A percentile compares a stretch with the other conserved stretches of the same genome.
These are phyloP conservation scores for Pterois miles DNA, from an alignment of 2,797 vertebrate species.

Conservation along the genomic window DNA sequence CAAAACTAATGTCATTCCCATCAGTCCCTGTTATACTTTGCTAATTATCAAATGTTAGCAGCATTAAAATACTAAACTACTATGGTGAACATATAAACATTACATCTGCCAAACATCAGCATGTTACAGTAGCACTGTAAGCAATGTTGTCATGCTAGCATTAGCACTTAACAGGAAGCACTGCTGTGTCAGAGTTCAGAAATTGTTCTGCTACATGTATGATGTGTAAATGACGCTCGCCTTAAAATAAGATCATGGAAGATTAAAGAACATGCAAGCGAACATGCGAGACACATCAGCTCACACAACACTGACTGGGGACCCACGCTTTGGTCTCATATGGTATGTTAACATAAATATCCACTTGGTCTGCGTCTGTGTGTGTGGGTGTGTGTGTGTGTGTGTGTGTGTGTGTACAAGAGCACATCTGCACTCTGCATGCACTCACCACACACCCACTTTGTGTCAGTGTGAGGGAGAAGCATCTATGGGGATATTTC, in stretches of 20 bases:
- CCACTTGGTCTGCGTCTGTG: background rate
- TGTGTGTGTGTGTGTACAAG: background rate
- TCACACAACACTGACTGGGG: slow-evolving; percentile 10
- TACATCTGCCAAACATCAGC: background rate
- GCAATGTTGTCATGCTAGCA: background rate
- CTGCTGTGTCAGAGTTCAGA: no score
- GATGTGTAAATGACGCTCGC: background rate
- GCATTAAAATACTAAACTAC: background rate
- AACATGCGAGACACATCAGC: slow-evolving; percentile 12
- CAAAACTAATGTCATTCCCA: no score
- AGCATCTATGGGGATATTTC: slow-evolving; percentile 72
- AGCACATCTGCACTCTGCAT: slow-evolving; percentile 54
- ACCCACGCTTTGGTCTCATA: slow-evolving; percentile 16
- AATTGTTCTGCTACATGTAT: background rate
- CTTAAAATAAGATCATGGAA: background rate
- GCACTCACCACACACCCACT: slow-evolving; percentile 39
- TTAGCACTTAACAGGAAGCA: no score
- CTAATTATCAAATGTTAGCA: background rate
- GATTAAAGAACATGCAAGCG: background rate
- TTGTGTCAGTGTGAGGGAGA: slow-evolving; percentile 40
- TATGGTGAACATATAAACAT: background rate
- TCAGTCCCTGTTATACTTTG: background rate
- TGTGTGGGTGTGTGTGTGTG: background rate
- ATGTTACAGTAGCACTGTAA: background rate
- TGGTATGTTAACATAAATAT: slow-evolving; percentile 43